phyloP scores from a whole-genome alignment of 2,888 invertebrate species.

The Meloe dianella region DNA sequence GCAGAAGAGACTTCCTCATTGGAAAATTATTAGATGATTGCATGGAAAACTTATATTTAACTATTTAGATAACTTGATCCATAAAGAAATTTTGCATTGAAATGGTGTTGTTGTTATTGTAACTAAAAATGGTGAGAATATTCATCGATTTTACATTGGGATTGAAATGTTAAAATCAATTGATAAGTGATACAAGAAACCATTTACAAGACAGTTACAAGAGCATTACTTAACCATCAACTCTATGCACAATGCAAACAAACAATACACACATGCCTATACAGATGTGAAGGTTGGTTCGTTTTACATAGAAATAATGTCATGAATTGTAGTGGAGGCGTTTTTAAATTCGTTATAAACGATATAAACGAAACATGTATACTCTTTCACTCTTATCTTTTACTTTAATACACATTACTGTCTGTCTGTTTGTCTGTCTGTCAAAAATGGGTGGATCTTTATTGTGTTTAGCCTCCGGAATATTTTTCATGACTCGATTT shows the following conservation, averaged over 20 bases:
- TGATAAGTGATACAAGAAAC: constrained; percentile 7
- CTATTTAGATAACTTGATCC: background rate
- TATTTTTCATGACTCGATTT: background rate
- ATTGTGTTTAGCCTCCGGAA: constrained; percentile 5
- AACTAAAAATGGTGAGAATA: background rate
- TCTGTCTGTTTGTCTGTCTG: constrained; percentile 3
- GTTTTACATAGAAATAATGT: background rate
- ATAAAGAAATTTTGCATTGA: background rate
- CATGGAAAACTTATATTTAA: too few relatives aligned
- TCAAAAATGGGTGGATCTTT: constrained; percentile 6
- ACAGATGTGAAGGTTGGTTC: constrained; percentile 1
- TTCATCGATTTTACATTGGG: background rate
- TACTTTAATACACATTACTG: constrained; percentile 5
- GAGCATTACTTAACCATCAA: constrained; percentile 7
- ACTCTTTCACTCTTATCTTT: background rate
- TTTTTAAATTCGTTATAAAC: constrained; percentile 7
- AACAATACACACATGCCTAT: background rate
- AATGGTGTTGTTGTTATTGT: background rate
- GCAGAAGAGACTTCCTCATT: background rate
- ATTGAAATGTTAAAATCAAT: constrained; percentile 7
- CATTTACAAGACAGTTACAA: constrained; percentile 7
- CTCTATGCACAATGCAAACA: background rate
- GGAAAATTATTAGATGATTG: constrained; percentile 1
- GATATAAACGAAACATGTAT: background rate
- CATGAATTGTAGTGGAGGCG: background rate